Percentiles rank a stretch among this genome's conserved stretches.
These are phyloP conservation scores for Pseudopodoces humilis DNA, from an alignment of 2,113 vertebrate genomes.

Conservation along the genomic window DNA sequence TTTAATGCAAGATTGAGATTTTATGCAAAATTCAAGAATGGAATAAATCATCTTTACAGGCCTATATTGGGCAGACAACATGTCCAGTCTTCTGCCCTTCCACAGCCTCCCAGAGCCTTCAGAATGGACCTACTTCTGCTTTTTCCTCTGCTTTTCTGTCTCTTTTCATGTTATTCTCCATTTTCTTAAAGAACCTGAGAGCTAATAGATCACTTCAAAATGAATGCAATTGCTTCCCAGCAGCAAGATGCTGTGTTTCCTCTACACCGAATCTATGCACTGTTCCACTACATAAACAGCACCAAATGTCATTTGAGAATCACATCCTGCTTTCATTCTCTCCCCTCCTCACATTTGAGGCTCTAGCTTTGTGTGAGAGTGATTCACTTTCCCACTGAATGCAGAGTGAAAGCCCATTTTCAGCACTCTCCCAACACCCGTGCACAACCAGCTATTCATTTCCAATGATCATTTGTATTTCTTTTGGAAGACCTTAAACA, in stretches of 20 bases:
- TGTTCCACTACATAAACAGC: conserved; percentile 59
- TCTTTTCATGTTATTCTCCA: not conserved
- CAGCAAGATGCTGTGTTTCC: conserved; percentile 32
- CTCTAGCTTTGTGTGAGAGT: conserved; percentile 50
- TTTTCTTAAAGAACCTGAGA: conserved; percentile 28
- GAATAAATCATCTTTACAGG: not conserved
- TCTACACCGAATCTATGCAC: not conserved
- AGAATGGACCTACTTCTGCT: not conserved
- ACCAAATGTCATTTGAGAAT: conserved; percentile 60
- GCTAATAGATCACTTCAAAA: conserved; percentile 51
- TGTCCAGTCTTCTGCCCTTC: not conserved
- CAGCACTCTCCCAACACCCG: conserved; percentile 52
- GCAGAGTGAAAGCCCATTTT: conserved; percentile 56
- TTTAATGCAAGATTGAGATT: not conserved
- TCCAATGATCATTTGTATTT: conserved; percentile 67
- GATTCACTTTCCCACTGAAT: conserved; percentile 61
- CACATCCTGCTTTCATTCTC: conserved; percentile 67
- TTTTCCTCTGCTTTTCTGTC: not conserved
- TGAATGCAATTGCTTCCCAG: conserved; percentile 28
- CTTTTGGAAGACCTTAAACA: conserved; percentile 63
- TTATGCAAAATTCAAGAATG: not conserved
- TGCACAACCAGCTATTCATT: conserved; percentile 61
- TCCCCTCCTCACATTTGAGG: not conserved
- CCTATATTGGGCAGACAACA: not conserved
- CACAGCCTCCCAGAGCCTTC: not conserved